Percentiles rank a stretch among this genome's conserved stretches.
Evolutionary conservation across 2,113 vertebrate genomes (phyloP).

Genomic region (Brachyhypopomus occidentalis): DNA sequence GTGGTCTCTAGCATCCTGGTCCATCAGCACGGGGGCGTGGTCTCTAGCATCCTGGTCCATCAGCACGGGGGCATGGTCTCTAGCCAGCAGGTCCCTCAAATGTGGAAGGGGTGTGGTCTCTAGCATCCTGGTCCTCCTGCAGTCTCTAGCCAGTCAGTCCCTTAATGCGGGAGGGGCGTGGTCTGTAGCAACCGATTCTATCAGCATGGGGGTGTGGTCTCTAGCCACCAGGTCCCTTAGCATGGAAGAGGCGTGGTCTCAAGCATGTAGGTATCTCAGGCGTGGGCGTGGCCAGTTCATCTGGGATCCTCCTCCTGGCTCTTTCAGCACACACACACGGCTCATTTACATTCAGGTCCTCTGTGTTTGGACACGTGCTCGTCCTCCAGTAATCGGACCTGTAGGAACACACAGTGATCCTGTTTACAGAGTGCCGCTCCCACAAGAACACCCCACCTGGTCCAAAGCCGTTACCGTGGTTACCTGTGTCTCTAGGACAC

Average conservation of each 20-base stretch:
- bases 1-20: too few relatives aligned
- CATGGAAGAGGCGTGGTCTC: background rate
- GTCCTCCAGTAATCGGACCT: slow-evolving; percentile 45
- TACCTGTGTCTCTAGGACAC: slow-evolving; percentile 73
- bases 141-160: too few relatives aligned
- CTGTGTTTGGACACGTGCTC: slow-evolving; percentile 22
- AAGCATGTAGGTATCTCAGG: background rate
- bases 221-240: background rate
- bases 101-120: too few relatives aligned
- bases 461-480: background rate
- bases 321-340: background rate
- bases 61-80: too few relatives aligned
- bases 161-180: background rate
- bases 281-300: background rate
- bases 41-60: too few relatives aligned
- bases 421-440: background rate
- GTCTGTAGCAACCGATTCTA: background rate
- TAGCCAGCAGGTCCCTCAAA: too few relatives aligned
- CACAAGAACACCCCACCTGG: background rate
- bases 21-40: too few relatives aligned
- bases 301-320: background rate
- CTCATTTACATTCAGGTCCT: slow-evolving; percentile 31
- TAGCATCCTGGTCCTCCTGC: too few relatives aligned
- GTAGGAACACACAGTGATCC: slow-evolving; percentile 3
- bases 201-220: too few relatives aligned